Evolutionary conservation across 2,888 invertebrate genomes (phyloP), one percentile per base, ranked within the genome.

Genomic region (Disparrhopalites patrizii): DNA sequence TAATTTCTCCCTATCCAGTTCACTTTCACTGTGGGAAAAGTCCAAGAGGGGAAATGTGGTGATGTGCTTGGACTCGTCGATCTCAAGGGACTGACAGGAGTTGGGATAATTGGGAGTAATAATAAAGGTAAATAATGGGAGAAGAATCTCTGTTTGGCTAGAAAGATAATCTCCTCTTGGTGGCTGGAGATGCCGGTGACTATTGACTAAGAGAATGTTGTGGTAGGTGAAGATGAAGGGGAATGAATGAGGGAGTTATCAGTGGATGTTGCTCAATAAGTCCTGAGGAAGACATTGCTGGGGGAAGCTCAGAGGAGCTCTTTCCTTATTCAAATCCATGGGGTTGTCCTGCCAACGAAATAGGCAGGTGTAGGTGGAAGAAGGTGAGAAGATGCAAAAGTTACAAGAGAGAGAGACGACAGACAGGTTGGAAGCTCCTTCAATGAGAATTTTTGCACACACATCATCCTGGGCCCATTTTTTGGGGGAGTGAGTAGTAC

Each of bases 221-320:
- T 58, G 57, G 43, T 40, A 58, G 57, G 40, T 43, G 57, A 58
- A 15, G 57, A 58, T 8, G 57, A 58, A 58, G 28, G 43, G 43
- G 57, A 28, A 28, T 40, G 43, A 58, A 28, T 58, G 57, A 58
- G 40, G 28, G 28, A 58, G 40, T 38, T 25, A 40, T 58, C 57
- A 36, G 25, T 20, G n/a, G 43, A 43, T 40, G 57, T 58, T 40
- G 57, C 57, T 58, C 57, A 58, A 58, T 58, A 58, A 58, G 57
- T n/a, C n/a, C n/a, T 40, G 57, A 40, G 43, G 43, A 58, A 27
- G 27, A 58, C 40, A 25, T 58, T 27, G 40, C 43, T 15, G 43
- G 20, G 43, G 43, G 15, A 18, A 43, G 43, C 7, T 43, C 20
- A 43, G 20, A 43, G 43, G 43, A 18, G n/a, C n/a, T n/a, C n/a